These are phyloP conservation scores for Epinephelus moara DNA, from an alignment of 2,113 vertebrate genomes.

Conservation along the genomic window DNA sequence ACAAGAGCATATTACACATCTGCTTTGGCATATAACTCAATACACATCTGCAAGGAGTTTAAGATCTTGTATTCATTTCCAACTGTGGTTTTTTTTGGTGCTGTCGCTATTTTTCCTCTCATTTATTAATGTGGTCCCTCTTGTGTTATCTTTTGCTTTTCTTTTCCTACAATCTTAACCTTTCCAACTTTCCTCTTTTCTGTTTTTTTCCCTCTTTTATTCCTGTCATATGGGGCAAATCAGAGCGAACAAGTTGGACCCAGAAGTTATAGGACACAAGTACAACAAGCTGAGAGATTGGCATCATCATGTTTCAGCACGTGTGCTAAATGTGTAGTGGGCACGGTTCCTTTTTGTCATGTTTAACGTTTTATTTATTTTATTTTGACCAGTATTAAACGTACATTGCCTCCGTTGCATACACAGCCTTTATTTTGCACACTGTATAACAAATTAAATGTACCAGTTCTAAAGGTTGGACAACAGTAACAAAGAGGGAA, in stretches of 20 bases:
- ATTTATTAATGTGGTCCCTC: slow-evolving; percentile 2
- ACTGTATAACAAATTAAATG: not conserved
- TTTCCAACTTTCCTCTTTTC: slow-evolving; percentile 25
- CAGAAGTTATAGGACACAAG: slow-evolving; percentile 92
- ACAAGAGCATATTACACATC: slow-evolving; percentile 6
- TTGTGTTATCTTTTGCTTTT: slow-evolving; percentile 18
- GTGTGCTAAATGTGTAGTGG: slow-evolving; percentile 93
- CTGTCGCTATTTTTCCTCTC: not conserved
- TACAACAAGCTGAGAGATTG: slow-evolving; percentile 98
- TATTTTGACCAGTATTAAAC: slow-evolving; percentile 13
- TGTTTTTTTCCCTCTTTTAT: not conserved
- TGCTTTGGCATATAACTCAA: not conserved
- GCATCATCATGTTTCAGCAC: slow-evolving; percentile 96
- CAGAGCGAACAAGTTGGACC: slow-evolving; percentile 89
- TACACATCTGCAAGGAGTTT: slow-evolving; percentile 2
- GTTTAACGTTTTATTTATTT: slow-evolving; percentile 55
- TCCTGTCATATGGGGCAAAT: slow-evolving; percentile 80
- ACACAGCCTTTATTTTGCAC: not conserved
- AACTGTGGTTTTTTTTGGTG: not conserved
- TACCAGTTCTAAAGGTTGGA: not conserved
- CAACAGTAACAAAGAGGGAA: not conserved
- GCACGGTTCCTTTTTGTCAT: slow-evolving; percentile 38
- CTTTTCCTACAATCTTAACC: slow-evolving; percentile 24
- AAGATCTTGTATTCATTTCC: not conserved
- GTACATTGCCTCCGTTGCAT: not conserved